A percentile compares a stretch with the other conserved stretches of the same genome.
These are phyloP conservation scores for Leptinotarsa lineolata DNA, from an alignment of 1,140 invertebrate genomes.

Conservation along the genomic window DNA sequence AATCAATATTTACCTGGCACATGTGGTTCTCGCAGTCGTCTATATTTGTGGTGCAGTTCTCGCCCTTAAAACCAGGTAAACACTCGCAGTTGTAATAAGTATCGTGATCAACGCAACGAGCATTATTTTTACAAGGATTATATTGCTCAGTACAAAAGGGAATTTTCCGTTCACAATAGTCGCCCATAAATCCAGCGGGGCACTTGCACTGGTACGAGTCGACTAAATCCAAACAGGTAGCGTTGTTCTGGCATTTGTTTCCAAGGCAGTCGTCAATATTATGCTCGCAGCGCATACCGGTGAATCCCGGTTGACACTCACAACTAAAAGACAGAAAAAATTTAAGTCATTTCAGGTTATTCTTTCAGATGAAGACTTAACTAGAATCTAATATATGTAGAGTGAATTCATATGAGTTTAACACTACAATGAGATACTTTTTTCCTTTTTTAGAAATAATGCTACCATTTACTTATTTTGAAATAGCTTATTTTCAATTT, in stretches of 20 bases:
- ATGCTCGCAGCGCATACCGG: slow-evolving; percentile 87
- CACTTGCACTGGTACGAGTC: slow-evolving; percentile 86
- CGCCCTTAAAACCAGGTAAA: slow-evolving; percentile 83
- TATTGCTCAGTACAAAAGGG: slow-evolving; percentile 88
- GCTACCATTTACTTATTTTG: too few species aligned
- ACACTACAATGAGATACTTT: too few species aligned
- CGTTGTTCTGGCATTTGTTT: slow-evolving; percentile 88
- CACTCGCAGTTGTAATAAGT: slow-evolving; percentile 94
- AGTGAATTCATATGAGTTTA: too few species aligned
- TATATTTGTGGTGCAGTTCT: slow-evolving; percentile 91
- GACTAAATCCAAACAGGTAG: slow-evolving; percentile 84
- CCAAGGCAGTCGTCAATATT: slow-evolving; percentile 87
- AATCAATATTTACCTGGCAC: slow-evolving; percentile 71
- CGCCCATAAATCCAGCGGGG: slow-evolving; percentile 81
- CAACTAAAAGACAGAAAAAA: slow-evolving; percentile 65
- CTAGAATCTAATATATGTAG: too few species aligned
- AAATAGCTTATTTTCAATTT: too few species aligned
- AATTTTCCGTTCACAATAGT: slow-evolving; percentile 91
- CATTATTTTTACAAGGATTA: slow-evolving; percentile 93
- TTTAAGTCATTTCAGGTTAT: background rate
- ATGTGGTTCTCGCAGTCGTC: slow-evolving; percentile 91
- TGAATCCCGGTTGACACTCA: slow-evolving; percentile 83
- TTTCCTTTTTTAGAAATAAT: too few species aligned
- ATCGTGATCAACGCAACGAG: slow-evolving; percentile 83
- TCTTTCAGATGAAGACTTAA: too few species aligned